phyloP scores from a whole-genome alignment of 2,113 vertebrate genomes.

The Myrmecobius fasciatus region DNA sequence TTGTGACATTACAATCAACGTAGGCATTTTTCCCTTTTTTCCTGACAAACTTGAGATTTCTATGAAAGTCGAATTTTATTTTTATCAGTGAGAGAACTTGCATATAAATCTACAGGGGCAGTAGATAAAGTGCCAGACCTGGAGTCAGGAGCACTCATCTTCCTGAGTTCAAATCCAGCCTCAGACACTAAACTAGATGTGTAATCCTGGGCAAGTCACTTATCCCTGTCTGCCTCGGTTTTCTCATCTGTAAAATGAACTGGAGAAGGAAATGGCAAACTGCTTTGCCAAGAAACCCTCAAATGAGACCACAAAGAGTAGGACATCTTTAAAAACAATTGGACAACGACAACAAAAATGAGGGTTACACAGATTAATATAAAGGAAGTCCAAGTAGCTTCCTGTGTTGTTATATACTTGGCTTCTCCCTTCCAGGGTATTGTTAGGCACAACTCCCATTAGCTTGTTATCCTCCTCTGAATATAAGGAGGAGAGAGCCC shows the following conservation, averaged over 20 bases:
- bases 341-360: background rate
- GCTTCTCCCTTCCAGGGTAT: background rate
- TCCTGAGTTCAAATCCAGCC: background rate
- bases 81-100: background rate
- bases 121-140: no score
- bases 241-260: background rate
- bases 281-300: background rate
- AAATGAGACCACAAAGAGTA: background rate
- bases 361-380: background rate
- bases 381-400: background rate
- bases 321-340: background rate
- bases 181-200: background rate
- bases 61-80: constrained; percentile 15
- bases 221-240: background rate
- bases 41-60: constrained; percentile 15
- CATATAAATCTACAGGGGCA: constrained; percentile 9
- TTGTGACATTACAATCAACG: constrained; percentile 35
- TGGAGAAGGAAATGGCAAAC: background rate
- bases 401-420: background rate
- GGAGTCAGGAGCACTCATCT: background rate
- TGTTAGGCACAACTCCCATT: rapidly evolving
- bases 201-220: background rate
- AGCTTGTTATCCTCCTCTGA: background rate
- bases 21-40: constrained; percentile 52
- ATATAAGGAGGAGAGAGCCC: rapidly evolving